These are phyloP conservation scores for Oenanthe oenanthe DNA, from an alignment of 2,113 vertebrate genomes.

Conservation along the genomic window DNA sequence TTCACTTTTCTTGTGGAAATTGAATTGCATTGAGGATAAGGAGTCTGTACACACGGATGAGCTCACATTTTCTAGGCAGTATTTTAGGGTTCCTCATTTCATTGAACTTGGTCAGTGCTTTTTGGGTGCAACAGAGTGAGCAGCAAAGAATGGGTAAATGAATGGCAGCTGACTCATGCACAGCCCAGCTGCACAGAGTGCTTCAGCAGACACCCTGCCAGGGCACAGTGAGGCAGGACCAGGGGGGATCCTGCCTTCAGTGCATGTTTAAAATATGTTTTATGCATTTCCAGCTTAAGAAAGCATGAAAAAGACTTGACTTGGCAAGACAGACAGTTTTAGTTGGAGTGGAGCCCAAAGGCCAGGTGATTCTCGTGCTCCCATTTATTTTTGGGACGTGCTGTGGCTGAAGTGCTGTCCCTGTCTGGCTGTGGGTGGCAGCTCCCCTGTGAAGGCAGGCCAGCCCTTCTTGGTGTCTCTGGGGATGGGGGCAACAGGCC, in stretches of 20 bases:
- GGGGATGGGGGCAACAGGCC: rapidly evolving
- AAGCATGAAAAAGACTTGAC: neutral
- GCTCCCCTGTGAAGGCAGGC: neutral
- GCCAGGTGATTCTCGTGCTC: neutral
- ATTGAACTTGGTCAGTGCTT: rapidly evolving
- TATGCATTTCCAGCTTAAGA: neutral
- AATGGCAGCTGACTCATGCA: neutral
- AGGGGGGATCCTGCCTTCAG: neutral
- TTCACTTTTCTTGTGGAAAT: neutral
- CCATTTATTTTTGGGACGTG: neutral
- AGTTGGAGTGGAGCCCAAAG: neutral
- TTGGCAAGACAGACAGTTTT: neutral
- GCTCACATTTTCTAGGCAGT: neutral
- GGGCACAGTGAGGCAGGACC: neutral
- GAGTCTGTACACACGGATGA: neutral
- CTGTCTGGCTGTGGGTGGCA: neutral
- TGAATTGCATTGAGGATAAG: neutral
- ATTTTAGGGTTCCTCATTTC: neutral
- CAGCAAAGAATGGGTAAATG: rapidly evolving
- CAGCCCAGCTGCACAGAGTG: neutral
- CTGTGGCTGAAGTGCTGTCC: neutral
- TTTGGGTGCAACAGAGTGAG: neutral
- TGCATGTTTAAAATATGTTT: neutral
- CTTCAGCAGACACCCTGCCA: neutral
- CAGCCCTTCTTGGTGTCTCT: neutral